Conservation (phyloP, 2,797 vertebrate genomes). For the Gymnodraco acuticeps region DNA sequence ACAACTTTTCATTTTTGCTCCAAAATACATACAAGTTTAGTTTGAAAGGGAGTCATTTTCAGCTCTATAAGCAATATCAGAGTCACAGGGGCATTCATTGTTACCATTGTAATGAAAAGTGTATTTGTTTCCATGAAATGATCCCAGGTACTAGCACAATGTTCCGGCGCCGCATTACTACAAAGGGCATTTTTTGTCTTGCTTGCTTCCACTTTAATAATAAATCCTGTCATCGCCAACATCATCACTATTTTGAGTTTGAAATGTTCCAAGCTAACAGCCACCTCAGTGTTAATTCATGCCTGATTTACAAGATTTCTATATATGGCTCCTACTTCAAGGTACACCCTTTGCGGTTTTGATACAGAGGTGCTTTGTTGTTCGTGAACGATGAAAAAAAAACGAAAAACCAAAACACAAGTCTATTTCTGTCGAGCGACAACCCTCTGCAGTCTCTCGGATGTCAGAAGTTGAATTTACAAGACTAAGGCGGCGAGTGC, state of each 20-base stretch:
- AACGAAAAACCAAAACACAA: constrained; percentile 71
- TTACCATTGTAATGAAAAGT: constrained; percentile 62
- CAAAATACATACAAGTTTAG: constrained; percentile 74
- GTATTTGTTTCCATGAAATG: constrained; percentile 71
- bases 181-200: constrained; percentile 60
- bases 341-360: constrained; percentile 79
- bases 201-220: constrained; percentile 52
- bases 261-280: constrained; percentile 67
- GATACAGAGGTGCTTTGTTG: constrained; percentile 81
- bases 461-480: constrained; percentile 84
- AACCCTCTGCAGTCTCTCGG: constrained; percentile 79
- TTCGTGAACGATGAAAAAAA: constrained; percentile 61
- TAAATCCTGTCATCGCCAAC: constrained; percentile 54
- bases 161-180: constrained; percentile 48
- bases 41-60: constrained; percentile 68
- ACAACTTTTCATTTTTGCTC: constrained; percentile 79
- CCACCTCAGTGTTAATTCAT: constrained; percentile 67
- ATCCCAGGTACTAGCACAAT: constrained; percentile 58
- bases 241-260: constrained; percentile 66
- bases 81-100: constrained; percentile 69
- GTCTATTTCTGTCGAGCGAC: constrained; percentile 83
- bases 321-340: constrained; percentile 83
- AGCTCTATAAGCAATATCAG: constrained; percentile 59
- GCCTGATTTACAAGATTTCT: constrained; percentile 78
- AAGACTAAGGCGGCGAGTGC: constrained; percentile 80